A percentile compares a stretch with the other conserved stretches of the same genome.
Evolutionary conservation across 35 echinoderm and acorn worm genomes (phyloP).

Genomic region (Strongylocentrotus purpuratus): DNA sequence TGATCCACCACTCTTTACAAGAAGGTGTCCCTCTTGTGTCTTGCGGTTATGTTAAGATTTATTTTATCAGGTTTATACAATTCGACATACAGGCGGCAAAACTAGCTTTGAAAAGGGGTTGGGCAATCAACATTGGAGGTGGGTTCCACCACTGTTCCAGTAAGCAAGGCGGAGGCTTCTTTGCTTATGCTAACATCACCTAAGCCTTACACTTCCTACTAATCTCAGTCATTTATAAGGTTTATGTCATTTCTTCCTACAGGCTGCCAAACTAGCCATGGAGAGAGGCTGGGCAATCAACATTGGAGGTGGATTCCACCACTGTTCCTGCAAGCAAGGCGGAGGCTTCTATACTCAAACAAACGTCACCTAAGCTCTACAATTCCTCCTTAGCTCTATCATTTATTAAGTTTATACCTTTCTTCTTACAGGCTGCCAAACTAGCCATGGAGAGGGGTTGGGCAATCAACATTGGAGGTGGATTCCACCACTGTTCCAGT

Average conservation of each 20-base stretch:
- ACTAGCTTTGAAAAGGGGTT: constrained; percentile 87
- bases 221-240: background rate
- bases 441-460: constrained; percentile 90
- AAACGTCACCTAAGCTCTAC: no score
- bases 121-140: constrained; percentile 84
- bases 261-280: constrained; percentile 93
- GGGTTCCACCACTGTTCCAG: constrained; percentile 90
- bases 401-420: background rate
- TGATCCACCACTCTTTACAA: no score
- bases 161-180: constrained; percentile 85
- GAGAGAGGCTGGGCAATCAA: constrained; percentile 98
- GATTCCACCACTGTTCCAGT: constrained; percentile 87
- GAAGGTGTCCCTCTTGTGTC: no score
- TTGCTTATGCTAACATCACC: constrained; percentile 92
- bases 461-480: constrained; percentile 86
- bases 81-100: constrained; percentile 81
- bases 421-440: constrained; percentile 81
- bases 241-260: background rate
- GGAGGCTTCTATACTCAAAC: no score
- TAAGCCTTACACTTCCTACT: constrained; percentile 65
- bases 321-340: constrained; percentile 85
- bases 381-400: no score
- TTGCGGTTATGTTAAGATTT: no score
- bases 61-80: background rate
- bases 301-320: constrained; percentile 94